Percentiles rank a stretch among this genome's conserved stretches.
Evolutionary conservation across 1,140 invertebrate genomes (phyloP).

Genomic region (Ceratina japonica): DNA sequence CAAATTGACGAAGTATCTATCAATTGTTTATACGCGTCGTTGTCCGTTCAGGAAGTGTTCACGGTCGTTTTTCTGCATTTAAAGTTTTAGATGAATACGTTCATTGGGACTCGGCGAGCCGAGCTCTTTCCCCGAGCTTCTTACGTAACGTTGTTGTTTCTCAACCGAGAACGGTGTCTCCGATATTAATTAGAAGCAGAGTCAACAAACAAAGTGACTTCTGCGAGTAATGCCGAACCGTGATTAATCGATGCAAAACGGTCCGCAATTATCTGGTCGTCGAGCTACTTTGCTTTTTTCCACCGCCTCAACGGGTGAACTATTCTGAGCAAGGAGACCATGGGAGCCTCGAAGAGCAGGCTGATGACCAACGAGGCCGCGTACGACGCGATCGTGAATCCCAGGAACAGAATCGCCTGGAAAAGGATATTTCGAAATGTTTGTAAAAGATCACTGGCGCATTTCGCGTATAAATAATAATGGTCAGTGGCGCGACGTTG

Average conservation of each 20-base stretch:
- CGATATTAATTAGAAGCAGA: not conserved
- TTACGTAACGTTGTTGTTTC: not conserved
- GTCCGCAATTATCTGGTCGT: not conserved
- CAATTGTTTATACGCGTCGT: not conserved
- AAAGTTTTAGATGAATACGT: not conserved
- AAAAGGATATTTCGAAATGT: conserved; percentile 12
- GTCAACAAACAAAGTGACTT: not conserved
- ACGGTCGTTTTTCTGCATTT: not conserved
- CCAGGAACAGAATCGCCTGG: conserved; percentile 65
- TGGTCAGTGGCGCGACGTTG: not conserved
- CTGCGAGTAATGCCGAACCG: too few relatives aligned
- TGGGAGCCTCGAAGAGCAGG: conserved; percentile 69
- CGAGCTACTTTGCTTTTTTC: conserved; percentile 25
- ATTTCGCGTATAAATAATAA: not conserved
- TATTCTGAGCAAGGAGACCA: conserved; percentile 70
- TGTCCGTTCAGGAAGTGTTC: not conserved
- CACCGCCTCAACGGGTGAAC: conserved; percentile 68
- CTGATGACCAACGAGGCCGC: conserved; percentile 62
- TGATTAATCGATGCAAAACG: too few relatives aligned
- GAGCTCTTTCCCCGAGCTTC: not conserved
- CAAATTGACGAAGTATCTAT: not conserved
- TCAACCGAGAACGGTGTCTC: too few relatives aligned
- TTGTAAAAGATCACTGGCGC: not conserved
- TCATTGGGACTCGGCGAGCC: not conserved
- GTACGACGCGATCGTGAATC: conserved; percentile 63